Conservation (phyloP, 2,888 invertebrate genomes). For the Actias luna region DNA sequence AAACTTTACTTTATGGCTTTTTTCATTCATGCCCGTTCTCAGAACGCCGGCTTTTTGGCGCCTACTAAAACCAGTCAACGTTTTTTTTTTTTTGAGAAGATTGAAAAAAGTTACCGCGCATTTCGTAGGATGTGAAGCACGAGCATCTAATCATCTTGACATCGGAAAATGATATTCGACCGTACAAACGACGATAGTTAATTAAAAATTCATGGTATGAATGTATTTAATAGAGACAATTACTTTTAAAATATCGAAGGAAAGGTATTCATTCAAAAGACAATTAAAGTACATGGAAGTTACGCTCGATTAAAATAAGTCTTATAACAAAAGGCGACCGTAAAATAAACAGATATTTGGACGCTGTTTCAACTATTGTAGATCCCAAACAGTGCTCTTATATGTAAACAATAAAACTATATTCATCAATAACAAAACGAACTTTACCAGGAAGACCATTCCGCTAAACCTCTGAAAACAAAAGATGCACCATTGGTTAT, state of each 20-base stretch:
- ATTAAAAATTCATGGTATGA: background rate
- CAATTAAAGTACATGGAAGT: background rate
- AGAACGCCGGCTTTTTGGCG: conserved; percentile 78
- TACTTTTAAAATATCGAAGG: too few species aligned
- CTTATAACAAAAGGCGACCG: conserved; percentile 21
- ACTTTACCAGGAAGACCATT: conserved; percentile 61
- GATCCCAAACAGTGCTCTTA: background rate
- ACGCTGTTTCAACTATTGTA: background rate
- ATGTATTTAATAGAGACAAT: too few species aligned
- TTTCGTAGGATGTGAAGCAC: background rate
- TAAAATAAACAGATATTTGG: background rate
- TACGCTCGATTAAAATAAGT: background rate
- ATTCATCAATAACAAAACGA: conserved; percentile 60
- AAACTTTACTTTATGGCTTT: conserved; percentile 63
- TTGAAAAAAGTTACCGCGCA: conserved; percentile 22
- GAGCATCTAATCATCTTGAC: background rate
- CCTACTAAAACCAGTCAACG: conserved; percentile 55
- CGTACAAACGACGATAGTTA: background rate
- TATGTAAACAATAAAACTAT: conserved; percentile 54
- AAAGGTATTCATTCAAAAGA: background rate
- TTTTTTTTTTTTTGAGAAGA: conserved; percentile 39
- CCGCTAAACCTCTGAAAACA: conserved; percentile 58
- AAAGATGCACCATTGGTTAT: conserved; percentile 61
- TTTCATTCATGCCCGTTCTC: conserved; percentile 71
- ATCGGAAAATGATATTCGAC: background rate